Percentiles rank a stretch among this genome's conserved stretches.
Evolutionary conservation across 2,113 vertebrate genomes (phyloP).

Genomic region (Clarias gariepinus): DNA sequence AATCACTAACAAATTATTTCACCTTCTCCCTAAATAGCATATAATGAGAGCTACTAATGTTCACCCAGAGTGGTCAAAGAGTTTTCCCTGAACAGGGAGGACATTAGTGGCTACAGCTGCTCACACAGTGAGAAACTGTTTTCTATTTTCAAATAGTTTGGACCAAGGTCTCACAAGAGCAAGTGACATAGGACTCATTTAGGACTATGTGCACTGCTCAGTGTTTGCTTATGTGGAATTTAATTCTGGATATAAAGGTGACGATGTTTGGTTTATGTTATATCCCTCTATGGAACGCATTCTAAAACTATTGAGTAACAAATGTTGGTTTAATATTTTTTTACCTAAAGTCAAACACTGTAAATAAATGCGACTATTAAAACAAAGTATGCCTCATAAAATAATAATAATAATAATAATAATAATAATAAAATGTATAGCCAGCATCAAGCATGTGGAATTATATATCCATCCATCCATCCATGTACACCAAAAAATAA

Average conservation of each 20-base stretch:
- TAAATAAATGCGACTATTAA: no score
- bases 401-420: no score
- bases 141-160: background rate
- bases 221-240: background rate
- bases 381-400: no score
- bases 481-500: no score
- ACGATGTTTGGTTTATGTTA: background rate
- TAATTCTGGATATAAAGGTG: background rate
- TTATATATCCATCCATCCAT: no score
- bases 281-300: background rate
- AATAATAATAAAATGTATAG: no score
- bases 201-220: background rate
- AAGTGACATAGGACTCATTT: no score
- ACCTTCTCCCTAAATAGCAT: background rate
- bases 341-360: no score
- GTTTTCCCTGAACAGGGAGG: conserved; percentile 4
- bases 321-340: background rate
- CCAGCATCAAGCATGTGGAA: no score
- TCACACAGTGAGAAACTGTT: background rate
- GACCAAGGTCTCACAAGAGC: background rate
- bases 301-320: background rate
- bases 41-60: conserved; percentile 10
- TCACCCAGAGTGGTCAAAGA: conserved; percentile 8
- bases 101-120: conserved; percentile 28
- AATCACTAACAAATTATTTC: conserved; percentile 4